Percentiles rank a stretch among this genome's conserved stretches.
These are phyloP conservation scores for Umimayanthus kanabou DNA, from an alignment of 92 coral and sea anemone genomes.

Conservation along the genomic window DNA sequence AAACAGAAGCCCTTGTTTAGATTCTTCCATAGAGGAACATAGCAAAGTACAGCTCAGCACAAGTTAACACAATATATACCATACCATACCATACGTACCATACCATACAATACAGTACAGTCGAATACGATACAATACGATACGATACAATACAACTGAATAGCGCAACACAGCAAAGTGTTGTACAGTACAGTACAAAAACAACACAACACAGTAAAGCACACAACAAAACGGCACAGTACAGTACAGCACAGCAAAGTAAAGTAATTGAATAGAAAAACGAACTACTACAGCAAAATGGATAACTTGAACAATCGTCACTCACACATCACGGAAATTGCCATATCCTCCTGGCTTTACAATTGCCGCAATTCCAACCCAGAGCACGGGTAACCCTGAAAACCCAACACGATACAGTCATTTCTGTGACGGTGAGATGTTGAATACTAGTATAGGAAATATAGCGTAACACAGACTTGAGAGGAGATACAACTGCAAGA, in stretches of 20 bases:
- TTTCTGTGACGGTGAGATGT: background rate
- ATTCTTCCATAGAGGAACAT: background rate
- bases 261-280: too few species aligned
- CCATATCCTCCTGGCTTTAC: constrained; percentile 32
- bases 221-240: background rate
- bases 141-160: background rate
- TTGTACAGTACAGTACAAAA: background rate
- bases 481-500: too few species aligned
- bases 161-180: background rate
- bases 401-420: background rate
- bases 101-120: background rate
- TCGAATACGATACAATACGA: background rate
- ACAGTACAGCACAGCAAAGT: background rate
- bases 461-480: background rate
- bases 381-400: constrained; percentile 23
- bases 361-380: constrained; percentile 44
- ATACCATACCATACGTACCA: too few species aligned
- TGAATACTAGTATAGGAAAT: background rate
- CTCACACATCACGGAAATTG: constrained; percentile 30
- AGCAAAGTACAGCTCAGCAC: background rate
- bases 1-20: background rate
- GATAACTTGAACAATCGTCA: background rate
- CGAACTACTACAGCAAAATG: background rate
- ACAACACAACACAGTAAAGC: background rate
- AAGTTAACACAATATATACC: too few species aligned